Base-by-base conservation (phyloP, 2,797 vertebrate genomes). In the Poliocrania exsul region DNA sequence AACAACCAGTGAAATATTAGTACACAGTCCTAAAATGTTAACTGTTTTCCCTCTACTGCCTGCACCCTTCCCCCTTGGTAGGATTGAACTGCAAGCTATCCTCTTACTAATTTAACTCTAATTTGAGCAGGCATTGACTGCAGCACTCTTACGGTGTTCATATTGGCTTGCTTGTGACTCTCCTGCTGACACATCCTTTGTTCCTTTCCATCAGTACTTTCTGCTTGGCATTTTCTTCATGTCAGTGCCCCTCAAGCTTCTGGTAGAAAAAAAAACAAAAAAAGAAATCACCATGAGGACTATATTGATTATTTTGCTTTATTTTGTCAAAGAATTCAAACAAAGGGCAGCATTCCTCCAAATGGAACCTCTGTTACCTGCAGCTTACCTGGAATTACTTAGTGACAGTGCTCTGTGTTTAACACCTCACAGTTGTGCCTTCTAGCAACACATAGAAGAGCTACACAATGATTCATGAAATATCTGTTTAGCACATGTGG, bases 31-130 rank as follows among this genome's bases (percentile, higher is more conserved):
- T 65, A 14, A 93, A 85, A 74, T 3, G 2, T 64, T 85, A 64
- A 0, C 54, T 67, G 12, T 57, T 75, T 88, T 54, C 72, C 16
- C 12, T 81, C 33, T 56, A 13, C 17, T 11, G 31, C 16, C 64
- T 74, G 35, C 9, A 7, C 24, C n/a, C 24, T 53, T 50, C 42
- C 58, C 31, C 25, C 8, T 78, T 33, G 15, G 25, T 71, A 19
- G 60, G 73, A 78, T 44, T 95, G 46, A 92, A 64, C 77, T 86
- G 60, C 53, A 38, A 86, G 87, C 49, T 90, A 82, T 90, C 75
- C 81, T 86, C 58, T 91, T 93, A 84, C 84, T 86, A 92, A 50
- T 93, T 81, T 85, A 75, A 49, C 57, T 79, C 83, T 64, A 73
- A 64, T 90, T 92, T 78, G 82, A 90, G 74, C 50, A 42, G 44